These are phyloP conservation scores for Strix uralensis DNA, from an alignment of 2,113 vertebrate genomes.

Conservation along the genomic window DNA sequence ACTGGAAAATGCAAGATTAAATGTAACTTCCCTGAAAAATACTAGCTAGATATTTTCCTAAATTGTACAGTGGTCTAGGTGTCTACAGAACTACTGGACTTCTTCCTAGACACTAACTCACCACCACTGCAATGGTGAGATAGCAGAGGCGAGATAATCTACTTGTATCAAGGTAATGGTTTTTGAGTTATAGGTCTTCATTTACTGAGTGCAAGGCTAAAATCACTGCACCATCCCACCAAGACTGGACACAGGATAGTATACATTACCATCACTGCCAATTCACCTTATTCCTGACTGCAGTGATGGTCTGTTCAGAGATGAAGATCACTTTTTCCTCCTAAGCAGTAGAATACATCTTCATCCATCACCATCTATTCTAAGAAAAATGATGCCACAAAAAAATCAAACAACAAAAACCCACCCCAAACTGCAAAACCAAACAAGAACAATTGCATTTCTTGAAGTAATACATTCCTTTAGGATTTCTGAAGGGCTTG, in stretches of 20 bases:
- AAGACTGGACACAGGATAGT: no score
- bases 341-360: neutral
- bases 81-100: neutral
- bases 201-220: neutral
- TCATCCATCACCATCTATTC: neutral
- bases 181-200: neutral
- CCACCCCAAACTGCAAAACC: neutral
- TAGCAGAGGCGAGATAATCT: neutral
- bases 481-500: neutral
- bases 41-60: neutral
- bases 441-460: neutral
- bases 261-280: neutral
- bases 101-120: neutral
- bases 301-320: accelerated
- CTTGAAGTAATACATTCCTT: neutral
- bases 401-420: neutral
- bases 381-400: neutral
- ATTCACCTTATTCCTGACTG: neutral
- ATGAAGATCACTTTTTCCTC: neutral
- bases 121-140: neutral
- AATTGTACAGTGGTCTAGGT: neutral
- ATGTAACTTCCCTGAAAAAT: neutral
- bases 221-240: neutral
- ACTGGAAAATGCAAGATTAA: neutral
- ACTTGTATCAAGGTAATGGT: neutral